phyloP scores from a whole-genome alignment of 2,113 vertebrate genomes.

The Corythoichthys intestinalis region DNA sequence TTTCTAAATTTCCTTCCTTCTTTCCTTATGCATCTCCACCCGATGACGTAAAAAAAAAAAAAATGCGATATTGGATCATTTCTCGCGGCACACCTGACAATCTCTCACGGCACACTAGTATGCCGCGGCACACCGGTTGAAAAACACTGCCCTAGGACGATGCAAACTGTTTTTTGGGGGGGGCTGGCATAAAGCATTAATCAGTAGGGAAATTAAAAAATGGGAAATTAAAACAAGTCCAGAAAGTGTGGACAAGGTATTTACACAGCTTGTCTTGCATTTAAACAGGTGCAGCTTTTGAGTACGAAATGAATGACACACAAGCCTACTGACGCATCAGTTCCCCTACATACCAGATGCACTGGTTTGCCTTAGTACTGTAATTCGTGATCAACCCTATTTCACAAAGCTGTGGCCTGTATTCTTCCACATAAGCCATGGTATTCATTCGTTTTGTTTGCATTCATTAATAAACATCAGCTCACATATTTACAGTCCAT shows the following conservation, averaged over 20 bases:
- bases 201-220: background rate
- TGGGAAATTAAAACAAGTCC: background rate
- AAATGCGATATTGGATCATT: too few species aligned
- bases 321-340: background rate
- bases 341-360: background rate
- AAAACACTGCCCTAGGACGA: background rate
- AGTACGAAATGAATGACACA: constrained; percentile 27
- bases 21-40: too few species aligned
- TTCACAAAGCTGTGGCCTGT: background rate
- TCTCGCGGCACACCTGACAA: too few species aligned
- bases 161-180: background rate
- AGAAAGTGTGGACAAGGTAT: too few species aligned
- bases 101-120: too few species aligned
- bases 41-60: too few species aligned
- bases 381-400: background rate
- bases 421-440: background rate
- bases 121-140: too few species aligned
- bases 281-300: constrained; percentile 24
- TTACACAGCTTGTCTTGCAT: background rate
- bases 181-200: background rate
- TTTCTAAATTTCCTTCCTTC: too few species aligned
- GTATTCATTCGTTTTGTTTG: background rate
- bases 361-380: constrained; percentile 6
- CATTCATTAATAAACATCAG: background rate
- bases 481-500: background rate